A percentile compares a stretch with the other conserved stretches of the same genome.
Evolutionary conservation across 2,888 invertebrate species (phyloP).

Genomic region (Phoenoteleia sp.): DNA sequence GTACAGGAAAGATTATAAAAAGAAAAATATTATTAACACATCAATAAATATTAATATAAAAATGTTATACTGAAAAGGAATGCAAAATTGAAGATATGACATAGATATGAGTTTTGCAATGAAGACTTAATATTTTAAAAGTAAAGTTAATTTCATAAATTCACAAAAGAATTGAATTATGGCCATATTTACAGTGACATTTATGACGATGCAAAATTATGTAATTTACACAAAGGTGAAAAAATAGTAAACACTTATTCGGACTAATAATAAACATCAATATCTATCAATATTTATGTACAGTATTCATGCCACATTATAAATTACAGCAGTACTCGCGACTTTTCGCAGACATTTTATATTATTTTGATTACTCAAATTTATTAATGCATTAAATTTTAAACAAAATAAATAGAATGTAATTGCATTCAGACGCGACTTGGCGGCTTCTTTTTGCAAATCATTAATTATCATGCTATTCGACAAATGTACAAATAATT

Average conservation of each 20-base stretch:
- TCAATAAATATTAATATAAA: no score
- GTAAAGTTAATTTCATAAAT: conserved; percentile 11
- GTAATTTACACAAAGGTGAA: conserved; percentile 45
- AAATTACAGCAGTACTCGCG: conserved; percentile 13
- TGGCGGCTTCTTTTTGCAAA: no score
- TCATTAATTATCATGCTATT: conserved; percentile 9
- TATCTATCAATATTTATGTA: conserved; percentile 11
- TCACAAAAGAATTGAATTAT: conserved; percentile 39
- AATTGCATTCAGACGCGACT: background rate
- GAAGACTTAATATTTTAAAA: no score
- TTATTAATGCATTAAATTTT: background rate
- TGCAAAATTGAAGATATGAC: no score
- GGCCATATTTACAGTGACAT: conserved; percentile 20
- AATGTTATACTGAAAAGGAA: no score
- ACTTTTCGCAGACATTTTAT: background rate
- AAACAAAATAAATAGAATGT: background rate
- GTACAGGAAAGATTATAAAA: no score
- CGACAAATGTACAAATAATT: conserved; percentile 13
- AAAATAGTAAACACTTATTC: conserved; percentile 12
- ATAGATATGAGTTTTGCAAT: no score
- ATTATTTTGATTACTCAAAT: conserved; percentile 11
- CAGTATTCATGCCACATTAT: conserved; percentile 11
- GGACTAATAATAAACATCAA: conserved; percentile 32
- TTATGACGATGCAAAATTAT: conserved; percentile 42
- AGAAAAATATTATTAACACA: no score